A percentile compares a stretch with the other conserved stretches of the same genome.
These are phyloP conservation scores for Naso thynnoides DNA, from an alignment of 2,797 vertebrate genomes.

Conservation along the genomic window DNA sequence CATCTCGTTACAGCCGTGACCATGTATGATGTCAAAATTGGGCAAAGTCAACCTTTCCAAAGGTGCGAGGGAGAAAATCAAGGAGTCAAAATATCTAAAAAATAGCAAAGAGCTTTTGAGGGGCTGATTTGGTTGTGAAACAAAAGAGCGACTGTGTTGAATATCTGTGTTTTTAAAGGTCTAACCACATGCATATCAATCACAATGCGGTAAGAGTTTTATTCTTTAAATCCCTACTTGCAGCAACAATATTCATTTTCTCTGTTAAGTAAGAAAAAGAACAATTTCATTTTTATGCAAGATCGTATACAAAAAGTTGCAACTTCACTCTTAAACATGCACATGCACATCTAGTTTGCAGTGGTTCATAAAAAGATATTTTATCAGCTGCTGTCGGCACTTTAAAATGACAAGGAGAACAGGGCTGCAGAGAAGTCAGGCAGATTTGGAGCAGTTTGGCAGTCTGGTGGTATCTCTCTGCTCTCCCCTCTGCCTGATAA, in stretches of 20 bases:
- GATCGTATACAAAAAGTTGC: background rate
- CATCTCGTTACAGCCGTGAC: background rate
- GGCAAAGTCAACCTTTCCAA: background rate
- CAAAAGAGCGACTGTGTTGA: background rate
- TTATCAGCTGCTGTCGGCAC: slow-evolving; percentile 50
- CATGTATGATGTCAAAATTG: slow-evolving; percentile 4
- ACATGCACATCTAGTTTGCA: slow-evolving; percentile 17
- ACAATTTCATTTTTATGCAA: background rate
- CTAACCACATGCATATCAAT: background rate
- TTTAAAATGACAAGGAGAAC: slow-evolving; percentile 43
- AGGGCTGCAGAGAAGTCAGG: slow-evolving; percentile 39
- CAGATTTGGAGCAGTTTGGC: slow-evolving; percentile 43
- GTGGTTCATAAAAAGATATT: slow-evolving; percentile 16
- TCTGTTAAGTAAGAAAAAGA: background rate
- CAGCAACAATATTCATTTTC: slow-evolving; percentile 23
- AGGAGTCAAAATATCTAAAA: background rate
- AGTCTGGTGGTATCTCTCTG: slow-evolving; percentile 55
- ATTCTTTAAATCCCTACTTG: background rate
- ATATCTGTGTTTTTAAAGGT: background rate
- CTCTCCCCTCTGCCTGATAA: slow-evolving; percentile 54
- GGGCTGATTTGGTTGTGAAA: slow-evolving; percentile 1
- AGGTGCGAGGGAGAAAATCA: background rate
- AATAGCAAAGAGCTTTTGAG: background rate
- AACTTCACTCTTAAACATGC: background rate
- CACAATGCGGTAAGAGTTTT: no score